These are phyloP conservation scores for Corvus cornix DNA, from an alignment of 2,113 vertebrate genomes.

Conservation along the genomic window DNA sequence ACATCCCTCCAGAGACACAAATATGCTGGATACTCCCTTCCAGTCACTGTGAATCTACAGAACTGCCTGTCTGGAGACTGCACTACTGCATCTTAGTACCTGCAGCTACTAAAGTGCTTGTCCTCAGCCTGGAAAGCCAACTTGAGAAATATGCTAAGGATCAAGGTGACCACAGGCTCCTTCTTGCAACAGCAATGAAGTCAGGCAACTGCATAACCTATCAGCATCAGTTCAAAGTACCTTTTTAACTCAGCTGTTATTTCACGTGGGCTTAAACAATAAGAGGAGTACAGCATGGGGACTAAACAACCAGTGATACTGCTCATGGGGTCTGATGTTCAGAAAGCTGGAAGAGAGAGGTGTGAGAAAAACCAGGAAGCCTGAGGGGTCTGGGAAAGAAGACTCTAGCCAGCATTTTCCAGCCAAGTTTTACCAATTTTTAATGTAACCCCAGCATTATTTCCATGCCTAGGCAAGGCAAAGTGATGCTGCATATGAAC, in stretches of 20 bases:
- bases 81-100: background rate
- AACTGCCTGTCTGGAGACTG: background rate
- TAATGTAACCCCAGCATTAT: background rate
- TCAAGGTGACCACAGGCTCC: background rate
- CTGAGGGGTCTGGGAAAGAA: background rate
- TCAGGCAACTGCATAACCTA: background rate
- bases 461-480: background rate
- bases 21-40: background rate
- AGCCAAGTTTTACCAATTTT: background rate
- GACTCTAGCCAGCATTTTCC: background rate
- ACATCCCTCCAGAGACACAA: background rate
- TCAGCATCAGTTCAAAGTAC: background rate
- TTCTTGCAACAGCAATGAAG: background rate
- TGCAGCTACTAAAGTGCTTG: background rate
- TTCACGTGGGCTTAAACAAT: background rate
- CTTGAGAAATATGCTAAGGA: background rate
- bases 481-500: fast-evolving
- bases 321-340: background rate
- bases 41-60: background rate
- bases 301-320: background rate
- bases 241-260: background rate
- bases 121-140: background rate
- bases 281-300: background rate
- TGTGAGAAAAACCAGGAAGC: background rate
- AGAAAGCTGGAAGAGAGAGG: background rate